Base-by-base conservation (phyloP, 2,888 invertebrate species). In the Philopedon plagiatum region DNA sequence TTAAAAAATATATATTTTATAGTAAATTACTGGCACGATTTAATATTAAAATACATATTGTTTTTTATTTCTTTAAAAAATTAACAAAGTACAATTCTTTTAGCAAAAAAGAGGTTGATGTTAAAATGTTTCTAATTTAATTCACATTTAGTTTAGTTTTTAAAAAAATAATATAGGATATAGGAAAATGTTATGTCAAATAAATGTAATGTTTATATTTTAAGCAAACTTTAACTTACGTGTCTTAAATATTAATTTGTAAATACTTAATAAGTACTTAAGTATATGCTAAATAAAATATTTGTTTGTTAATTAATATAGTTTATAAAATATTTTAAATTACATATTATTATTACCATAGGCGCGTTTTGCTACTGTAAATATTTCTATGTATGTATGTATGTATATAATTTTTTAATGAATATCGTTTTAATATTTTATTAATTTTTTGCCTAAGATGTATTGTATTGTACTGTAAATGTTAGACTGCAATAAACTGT, bases 401-500 rank as follows among this genome's bases (percentile, higher is more conserved):
- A 7, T n/a, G n/a, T 23, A 49, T 13, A 26, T 49, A 13, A 49
- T 49, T 49, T 49, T 49, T 49, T 26, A 26, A 29, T 23, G 46
- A 5, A 23, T 39, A 26, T 7, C 26, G 11, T 15, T 46, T 21
- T 34, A 34, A 13, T 39, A 39, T n/a, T 46, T 46, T 46, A 51
- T n/a, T 29, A 15, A 54, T 29, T 15, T 5, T 29, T 29, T 15
- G 51, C 51, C 15, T 15, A 54, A 29, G 11, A 29, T 54, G 51
- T 54, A 54, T 46, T 26, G 19, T 54, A 54, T 32, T 29, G 29
- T 54, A 29, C 8, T 54, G 29, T 54, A 54, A 54, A 54, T 54
- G 51, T 54, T 54, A 54, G 51, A 54, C 9, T 54, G 51, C 29
- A 54, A 54, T 54, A 54, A 54, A 54, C 29, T 29, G 51, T 54